Base-by-base conservation (phyloP, 2,797 vertebrate genomes). In the Apogon hyalosoma region DNA sequence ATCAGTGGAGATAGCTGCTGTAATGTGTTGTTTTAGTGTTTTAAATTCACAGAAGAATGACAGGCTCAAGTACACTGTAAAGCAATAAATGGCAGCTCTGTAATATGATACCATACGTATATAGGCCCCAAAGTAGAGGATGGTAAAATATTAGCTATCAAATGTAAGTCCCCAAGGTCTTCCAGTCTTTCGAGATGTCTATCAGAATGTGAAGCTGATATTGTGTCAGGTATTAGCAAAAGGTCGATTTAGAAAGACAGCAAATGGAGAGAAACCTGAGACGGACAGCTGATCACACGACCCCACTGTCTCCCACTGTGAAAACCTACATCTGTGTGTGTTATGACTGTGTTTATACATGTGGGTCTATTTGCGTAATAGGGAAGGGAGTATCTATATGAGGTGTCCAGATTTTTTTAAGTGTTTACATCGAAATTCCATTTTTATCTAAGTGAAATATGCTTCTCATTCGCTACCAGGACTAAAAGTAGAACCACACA, bases 151-250 rank as follows among this genome's bases (percentile, higher is more conserved):
- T 40, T 11, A 43, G 14, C 40, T 53, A 10, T 62, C 40, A 13
- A 8, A 59, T 12, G 8, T 45, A 66, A 54, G 41, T 55, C 18
- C 53, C 42, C 45, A 54, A 50, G 13, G 31, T 36, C 48, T 19
- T 46, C 61, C 18, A 6, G 40, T 65, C 66, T 74, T 57, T 82
- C 69, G 78, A 57, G 51, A 62, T 72, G 51, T 67, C 31, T 66
- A 42, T 41, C 60, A 59, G 74, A 80, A 80, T 56, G 58, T 31
- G 57, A 88, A 87, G 87, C 63, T 74, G 82, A 87, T 85, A 77
- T 40, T 33, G 79, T 87, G 90, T 86, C 55, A 78, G 62, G 90
- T 77, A 75, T 92, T 90, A 88, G 77, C 88, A 69, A 84, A 87
- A 48, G 84, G 57, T 87, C 19, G 58, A 88, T 91, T 83, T 92